Evolutionary conservation across 2,888 invertebrate species (phyloP).

Genomic region (Lydus trimaculatus): DNA sequence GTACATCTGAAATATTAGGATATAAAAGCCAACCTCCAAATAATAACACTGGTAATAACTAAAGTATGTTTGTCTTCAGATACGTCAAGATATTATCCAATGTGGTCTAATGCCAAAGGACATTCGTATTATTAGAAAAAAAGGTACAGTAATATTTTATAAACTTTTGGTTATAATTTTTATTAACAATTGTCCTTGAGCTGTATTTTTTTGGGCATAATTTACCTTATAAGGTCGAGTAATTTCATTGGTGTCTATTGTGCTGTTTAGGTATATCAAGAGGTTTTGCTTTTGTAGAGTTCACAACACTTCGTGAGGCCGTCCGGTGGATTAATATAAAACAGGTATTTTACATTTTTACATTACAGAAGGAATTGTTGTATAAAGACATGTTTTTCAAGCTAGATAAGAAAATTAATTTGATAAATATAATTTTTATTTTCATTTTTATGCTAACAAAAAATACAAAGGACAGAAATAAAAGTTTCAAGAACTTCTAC

Average conservation of each 20-base stretch:
- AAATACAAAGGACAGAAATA: background rate
- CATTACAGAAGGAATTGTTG: slow-evolving; percentile 50
- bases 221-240: slow-evolving; percentile 58
- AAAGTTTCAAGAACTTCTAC: slow-evolving; percentile 15
- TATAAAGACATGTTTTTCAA: slow-evolving; percentile 34
- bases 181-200: slow-evolving; percentile 52
- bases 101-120: slow-evolving; percentile 80
- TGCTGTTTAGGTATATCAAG: slow-evolving; percentile 87
- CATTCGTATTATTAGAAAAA: slow-evolving; percentile 82
- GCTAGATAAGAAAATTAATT: slow-evolving; percentile 29
- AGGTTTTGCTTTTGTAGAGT: slow-evolving; percentile 93
- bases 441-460: slow-evolving; percentile 15
- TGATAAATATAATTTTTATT: slow-evolving; percentile 42
- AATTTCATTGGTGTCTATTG: slow-evolving; percentile 62
- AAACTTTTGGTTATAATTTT: slow-evolving; percentile 30
- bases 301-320: slow-evolving; percentile 87
- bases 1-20: slow-evolving; percentile 60
- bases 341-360: slow-evolving; percentile 80
- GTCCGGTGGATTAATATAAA: slow-evolving; percentile 91
- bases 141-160: slow-evolving; percentile 79
- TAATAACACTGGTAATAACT: slow-evolving; percentile 77
- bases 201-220: slow-evolving; percentile 66
- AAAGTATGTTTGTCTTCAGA: slow-evolving; percentile 67
- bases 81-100: slow-evolving; percentile 77
- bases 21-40: slow-evolving; percentile 61